Base-by-base conservation (phyloP, 2,797 vertebrate species). In the Malurus splendens region DNA sequence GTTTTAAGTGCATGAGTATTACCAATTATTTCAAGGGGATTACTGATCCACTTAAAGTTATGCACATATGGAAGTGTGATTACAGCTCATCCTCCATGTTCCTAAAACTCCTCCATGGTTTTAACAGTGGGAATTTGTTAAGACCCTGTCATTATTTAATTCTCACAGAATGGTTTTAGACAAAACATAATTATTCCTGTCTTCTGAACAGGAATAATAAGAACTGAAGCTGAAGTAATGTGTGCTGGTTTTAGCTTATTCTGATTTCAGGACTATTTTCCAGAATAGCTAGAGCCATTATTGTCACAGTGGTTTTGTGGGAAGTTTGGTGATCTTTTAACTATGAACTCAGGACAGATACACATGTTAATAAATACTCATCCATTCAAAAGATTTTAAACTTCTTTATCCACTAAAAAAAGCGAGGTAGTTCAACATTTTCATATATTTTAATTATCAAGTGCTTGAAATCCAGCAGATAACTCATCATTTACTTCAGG, bases 61-160 rank as follows among this genome's bases (percentile, higher is more conserved):
- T 90, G 81, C 73, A 90, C 56, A 75, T 89, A 39, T 42, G 48
- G 64, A 59, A 59, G 65, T 48, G 54, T 0, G 1, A 78, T 90
- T 88, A 61, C 10, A 1, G 45, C 54, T 87, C 71, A 78, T 84
- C 66, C 66, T 80, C 70, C 22, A 5, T 72, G 67, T 66, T 88
- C 27, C 61, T 90, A 56, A 81, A 91, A 66, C 27, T 83, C 48
- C 16, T 92, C 50, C 12, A 50, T 78, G 66, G 38, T 75, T 90
- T 93, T 70, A 86, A 75, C 70, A 50, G 55, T 50, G 44, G 86
- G 70, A 50, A 39, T 87, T 91, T 82, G n/a, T 85, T 86, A 81
- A 91, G 59, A 81, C 48, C 33, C 38, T 44, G 32, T 78, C 59
- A 81, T 91, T 91, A 75, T 54, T 93, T 89, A 86, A 93, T 92